Percentiles rank a stretch among this genome's conserved stretches.
These are phyloP conservation scores for Iguana delicatissima DNA, from an alignment of 2,797 vertebrate species.

Conservation along the genomic window DNA sequence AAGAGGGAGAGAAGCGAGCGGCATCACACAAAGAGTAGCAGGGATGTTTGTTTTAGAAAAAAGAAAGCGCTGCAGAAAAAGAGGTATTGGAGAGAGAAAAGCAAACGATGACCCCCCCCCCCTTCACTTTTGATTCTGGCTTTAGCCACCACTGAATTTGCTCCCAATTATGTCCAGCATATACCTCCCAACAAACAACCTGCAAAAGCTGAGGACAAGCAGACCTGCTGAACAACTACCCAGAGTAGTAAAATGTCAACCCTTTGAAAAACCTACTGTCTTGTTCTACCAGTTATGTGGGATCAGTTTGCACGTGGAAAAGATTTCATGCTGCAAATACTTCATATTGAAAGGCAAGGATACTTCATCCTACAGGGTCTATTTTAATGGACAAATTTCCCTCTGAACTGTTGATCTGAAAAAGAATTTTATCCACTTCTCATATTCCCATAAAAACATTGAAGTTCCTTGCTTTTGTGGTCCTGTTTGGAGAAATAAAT, in stretches of 20 bases:
- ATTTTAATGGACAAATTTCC: background rate
- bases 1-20: background rate
- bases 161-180: background rate
- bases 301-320: background rate
- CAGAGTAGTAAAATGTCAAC: background rate
- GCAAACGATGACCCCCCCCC: background rate
- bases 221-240: background rate
- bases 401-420: conserved; percentile 11
- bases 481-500: fast-evolving
- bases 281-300: background rate
- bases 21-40: background rate
- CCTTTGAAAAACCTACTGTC: background rate
- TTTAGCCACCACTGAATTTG: background rate
- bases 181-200: background rate
- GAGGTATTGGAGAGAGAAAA: background rate
- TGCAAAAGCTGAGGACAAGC: background rate
- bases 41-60: background rate
- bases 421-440: background rate
- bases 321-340: background rate
- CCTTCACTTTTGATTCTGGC: background rate
- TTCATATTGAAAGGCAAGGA: background rate
- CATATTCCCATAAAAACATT: background rate
- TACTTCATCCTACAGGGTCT: background rate
- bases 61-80: background rate
- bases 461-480: background rate